These are phyloP conservation scores for Oreochromis mossambicus DNA, from an alignment of 2,797 vertebrate species.

Conservation along the genomic window DNA sequence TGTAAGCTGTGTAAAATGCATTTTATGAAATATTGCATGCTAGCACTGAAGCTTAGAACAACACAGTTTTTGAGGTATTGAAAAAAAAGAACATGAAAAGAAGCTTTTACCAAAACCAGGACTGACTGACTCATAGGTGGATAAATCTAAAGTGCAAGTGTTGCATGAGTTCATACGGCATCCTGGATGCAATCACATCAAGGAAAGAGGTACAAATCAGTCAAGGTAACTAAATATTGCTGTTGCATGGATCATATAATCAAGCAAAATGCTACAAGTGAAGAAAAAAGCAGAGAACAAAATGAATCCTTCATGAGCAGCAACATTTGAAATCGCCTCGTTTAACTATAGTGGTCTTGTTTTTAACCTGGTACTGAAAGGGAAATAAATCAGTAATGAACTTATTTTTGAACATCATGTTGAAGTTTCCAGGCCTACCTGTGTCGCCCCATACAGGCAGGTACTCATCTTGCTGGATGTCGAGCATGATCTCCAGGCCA, in stretches of 20 bases:
- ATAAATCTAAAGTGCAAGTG: not conserved
- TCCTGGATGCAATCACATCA: not conserved
- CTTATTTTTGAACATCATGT: not conserved
- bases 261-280: not conserved
- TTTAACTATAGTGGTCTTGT: not conserved
- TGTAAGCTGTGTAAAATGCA: not conserved
- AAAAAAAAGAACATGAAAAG: not conserved
- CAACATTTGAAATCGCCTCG: rapidly evolving
- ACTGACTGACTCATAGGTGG: not conserved
- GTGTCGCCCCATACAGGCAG: slow-evolving; percentile 97
- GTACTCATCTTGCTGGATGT: slow-evolving; percentile 99
- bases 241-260: not conserved
- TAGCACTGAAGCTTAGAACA: not conserved
- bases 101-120: not conserved
- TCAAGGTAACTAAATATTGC: not conserved
- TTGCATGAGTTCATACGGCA: not conserved
- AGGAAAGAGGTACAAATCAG: not conserved
- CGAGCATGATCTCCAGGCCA: slow-evolving; percentile 97
- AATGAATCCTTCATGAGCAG: not conserved
- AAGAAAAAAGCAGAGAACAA: not conserved
- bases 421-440: slow-evolving; percentile 67
- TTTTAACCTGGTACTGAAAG: not conserved
- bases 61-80: not conserved
- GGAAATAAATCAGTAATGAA: not conserved
- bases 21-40: not conserved